phyloP scores from a whole-genome alignment of 2,113 vertebrate species.

The Seriola quinqueradiata region DNA sequence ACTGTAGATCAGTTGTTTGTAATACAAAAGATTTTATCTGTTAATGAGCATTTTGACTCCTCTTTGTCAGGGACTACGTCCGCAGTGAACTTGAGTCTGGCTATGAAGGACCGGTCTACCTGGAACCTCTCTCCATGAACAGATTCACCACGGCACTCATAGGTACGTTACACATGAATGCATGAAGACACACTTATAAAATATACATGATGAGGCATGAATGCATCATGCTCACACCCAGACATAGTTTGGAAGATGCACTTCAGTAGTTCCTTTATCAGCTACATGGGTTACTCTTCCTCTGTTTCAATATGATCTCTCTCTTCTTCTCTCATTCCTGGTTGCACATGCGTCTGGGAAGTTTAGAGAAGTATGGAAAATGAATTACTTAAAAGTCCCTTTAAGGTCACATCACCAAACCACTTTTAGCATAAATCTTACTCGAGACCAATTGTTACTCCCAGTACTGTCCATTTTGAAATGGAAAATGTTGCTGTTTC shows the following conservation, averaged over 20 bases:
- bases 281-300: background rate
- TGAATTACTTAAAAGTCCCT: background rate
- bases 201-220: background rate
- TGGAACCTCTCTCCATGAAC: slow-evolving; percentile 97
- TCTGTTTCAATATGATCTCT: background rate
- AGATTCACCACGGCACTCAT: slow-evolving; percentile 97
- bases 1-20: background rate
- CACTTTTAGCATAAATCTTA: background rate
- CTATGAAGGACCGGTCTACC: slow-evolving; percentile 95
- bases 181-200: background rate
- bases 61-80: slow-evolving; percentile 92
- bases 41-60: slow-evolving; percentile 35
- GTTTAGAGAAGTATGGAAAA: background rate
- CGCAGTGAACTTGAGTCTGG: slow-evolving; percentile 95
- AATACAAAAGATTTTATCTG: background rate
- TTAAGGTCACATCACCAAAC: background rate
- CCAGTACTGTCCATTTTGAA: background rate
- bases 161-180: slow-evolving; percentile 81
- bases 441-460: background rate
- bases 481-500: background rate
- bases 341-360: background rate
- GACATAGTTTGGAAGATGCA: background rate
- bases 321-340: background rate
- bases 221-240: background rate
- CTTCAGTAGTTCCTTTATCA: background rate